Base-by-base conservation (phyloP, 2,113 vertebrate species). In the Triplophysa siluroides region DNA sequence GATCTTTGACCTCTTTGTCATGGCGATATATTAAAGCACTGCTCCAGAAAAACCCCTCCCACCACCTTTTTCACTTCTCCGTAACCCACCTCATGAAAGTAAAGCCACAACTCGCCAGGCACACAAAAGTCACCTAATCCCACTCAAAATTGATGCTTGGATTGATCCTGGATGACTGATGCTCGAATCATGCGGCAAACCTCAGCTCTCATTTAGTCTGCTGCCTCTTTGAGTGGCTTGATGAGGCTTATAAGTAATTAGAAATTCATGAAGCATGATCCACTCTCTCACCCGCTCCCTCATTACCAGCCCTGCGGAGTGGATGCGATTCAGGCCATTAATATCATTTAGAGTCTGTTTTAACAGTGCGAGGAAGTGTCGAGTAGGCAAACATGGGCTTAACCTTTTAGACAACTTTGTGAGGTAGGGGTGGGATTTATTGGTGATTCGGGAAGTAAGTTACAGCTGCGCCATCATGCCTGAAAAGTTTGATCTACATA, bases 331-430 rank as follows among this genome's bases (percentile, higher is more conserved):
- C 52, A 62, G 54, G 63, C 54, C 77, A 72, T 78, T 74, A 66
- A 78, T 78, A 72, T 66, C 68, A 65, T 73, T 65, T 72, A 56
- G 43, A 60, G 78, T 71, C 74, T 75, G 65, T 74, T 78, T 78
- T 64, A 73, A 33, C 67, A 60, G 29, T 8, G 29, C 4, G 21
- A 11, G 65, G 45, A 54, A 65, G 43, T 21, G 81, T 62, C 43
- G 43, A 67, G 43, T 79, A 78, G 75, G 76, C 70, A 23, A 60
- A 54, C 16, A 6, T 21, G 18, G 62, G 43, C 70, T 72, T 24
- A 26, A 78, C 52, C 69, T 67, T 74, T 78, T 62, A 45, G 29
- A n/a, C 74, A 64, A 76, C 74, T 77, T 77, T 65, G 45, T 47
- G 26, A 29, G 43, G 18, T 52, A 50, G 1, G 33, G 33, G 54